These are phyloP conservation scores for Thamnaconus septentrionalis DNA, from an alignment of 2,113 vertebrate genomes.

Conservation along the genomic window DNA sequence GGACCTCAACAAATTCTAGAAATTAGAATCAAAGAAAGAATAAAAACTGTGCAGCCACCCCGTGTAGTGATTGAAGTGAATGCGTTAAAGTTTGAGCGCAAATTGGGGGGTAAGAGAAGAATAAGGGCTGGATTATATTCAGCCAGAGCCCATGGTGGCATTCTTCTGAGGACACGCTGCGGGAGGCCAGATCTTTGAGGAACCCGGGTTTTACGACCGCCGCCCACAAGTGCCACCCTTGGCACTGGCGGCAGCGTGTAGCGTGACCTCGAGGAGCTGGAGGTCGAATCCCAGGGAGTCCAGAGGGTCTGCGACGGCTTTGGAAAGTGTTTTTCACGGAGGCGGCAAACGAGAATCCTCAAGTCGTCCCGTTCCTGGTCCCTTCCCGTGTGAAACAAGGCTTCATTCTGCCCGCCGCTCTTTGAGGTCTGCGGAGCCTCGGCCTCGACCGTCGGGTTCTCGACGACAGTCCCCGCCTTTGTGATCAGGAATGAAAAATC, in stretches of 20 bases:
- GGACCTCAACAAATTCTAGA: background rate
- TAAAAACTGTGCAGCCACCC: background rate
- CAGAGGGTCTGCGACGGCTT: conserved; percentile 39
- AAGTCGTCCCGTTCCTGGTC: conserved; percentile 72
- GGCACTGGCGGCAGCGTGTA: conserved; percentile 15
- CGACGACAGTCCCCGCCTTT: conserved; percentile 62
- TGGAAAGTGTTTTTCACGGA: conserved; percentile 56
- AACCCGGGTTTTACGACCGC: background rate
- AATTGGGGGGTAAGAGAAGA: too few relatives aligned
- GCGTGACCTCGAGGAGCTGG: conserved; percentile 57
- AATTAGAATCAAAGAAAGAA: background rate
- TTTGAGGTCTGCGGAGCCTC: conserved; percentile 73
- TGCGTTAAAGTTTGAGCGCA: background rate
- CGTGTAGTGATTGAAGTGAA: background rate
- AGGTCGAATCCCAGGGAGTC: conserved; percentile 66
- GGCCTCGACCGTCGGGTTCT: conserved; percentile 57
- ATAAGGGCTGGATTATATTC: background rate
- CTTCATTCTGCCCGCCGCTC: conserved; percentile 64
- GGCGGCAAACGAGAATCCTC: conserved; percentile 69
- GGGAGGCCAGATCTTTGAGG: conserved; percentile 28
- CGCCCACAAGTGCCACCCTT: conserved; percentile 49
- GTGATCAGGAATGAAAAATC: conserved; percentile 66
- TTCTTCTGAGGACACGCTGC: conserved; percentile 15
- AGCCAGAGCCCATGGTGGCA: background rate
- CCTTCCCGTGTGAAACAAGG: conserved; percentile 73